Percentiles rank a stretch among this genome's conserved stretches.
Conservation (phyloP, 2,888 invertebrate species). For the Ochlodes sylvanus region DNA sequence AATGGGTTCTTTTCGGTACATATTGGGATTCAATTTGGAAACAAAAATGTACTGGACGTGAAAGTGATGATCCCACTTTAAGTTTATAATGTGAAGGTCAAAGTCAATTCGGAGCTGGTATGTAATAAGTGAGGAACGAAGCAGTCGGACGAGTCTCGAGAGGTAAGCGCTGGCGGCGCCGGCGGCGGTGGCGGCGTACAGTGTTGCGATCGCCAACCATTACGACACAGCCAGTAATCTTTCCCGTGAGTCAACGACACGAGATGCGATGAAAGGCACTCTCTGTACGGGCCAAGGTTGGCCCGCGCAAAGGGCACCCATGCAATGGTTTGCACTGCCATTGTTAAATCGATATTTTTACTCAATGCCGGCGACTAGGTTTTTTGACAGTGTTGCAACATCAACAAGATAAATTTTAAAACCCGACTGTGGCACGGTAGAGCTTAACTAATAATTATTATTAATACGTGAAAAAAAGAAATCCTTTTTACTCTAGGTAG, state of each 20-base stretch:
- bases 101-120: slow-evolving; percentile 11
- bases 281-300: slow-evolving; percentile 59
- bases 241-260: slow-evolving; percentile 47
- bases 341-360: slow-evolving; percentile 12
- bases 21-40: too few species aligned
- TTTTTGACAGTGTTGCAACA: too few species aligned
- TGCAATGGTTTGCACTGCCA: slow-evolving; percentile 28
- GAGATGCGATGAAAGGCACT: slow-evolving; percentile 54
- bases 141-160: slow-evolving; percentile 3
- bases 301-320: slow-evolving; percentile 30
- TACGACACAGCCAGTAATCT: slow-evolving; percentile 33
- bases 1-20: not conserved
- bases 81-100: slow-evolving; percentile 36
- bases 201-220: slow-evolving; percentile 1
- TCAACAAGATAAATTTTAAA: too few species aligned
- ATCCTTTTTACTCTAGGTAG: too few species aligned
- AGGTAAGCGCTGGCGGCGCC: slow-evolving; percentile 1
- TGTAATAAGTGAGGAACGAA: slow-evolving; percentile 7
- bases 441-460: too few species aligned
- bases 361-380: not conserved
- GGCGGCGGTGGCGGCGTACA: slow-evolving; percentile 9
- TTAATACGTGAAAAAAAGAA: too few species aligned
- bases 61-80: slow-evolving; percentile 8
- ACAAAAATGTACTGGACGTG: slow-evolving; percentile 1
- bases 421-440: too few species aligned